A percentile compares a stretch with the other conserved stretches of the same genome.
Conservation (phyloP, 1,140 invertebrate species). For the Aphaenogaster rudis region DNA sequence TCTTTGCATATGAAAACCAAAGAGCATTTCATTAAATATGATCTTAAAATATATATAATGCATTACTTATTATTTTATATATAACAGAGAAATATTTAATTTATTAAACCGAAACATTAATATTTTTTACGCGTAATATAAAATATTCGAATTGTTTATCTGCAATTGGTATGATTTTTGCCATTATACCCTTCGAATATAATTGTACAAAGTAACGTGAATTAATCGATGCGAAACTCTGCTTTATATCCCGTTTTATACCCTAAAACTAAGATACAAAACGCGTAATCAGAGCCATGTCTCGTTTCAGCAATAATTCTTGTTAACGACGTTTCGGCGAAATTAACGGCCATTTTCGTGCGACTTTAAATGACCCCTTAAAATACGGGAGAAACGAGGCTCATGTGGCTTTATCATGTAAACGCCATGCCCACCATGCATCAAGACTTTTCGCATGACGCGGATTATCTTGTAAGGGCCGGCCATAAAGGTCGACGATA, state of each 20-base stretch:
- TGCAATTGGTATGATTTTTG: not conserved
- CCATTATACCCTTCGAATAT: not conserved
- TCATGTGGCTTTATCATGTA: slow-evolving; percentile 67
- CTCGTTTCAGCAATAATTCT: slow-evolving; percentile 51
- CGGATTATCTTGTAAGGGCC: slow-evolving; percentile 74
- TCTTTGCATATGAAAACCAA: not conserved
- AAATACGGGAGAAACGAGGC: slow-evolving; percentile 37
- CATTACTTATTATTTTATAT: slow-evolving; percentile 7
- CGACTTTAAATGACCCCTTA: slow-evolving; percentile 61
- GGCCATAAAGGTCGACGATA: slow-evolving; percentile 71
- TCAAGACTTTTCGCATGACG: slow-evolving; percentile 59
- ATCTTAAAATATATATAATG: not conserved
- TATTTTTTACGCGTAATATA: not conserved
- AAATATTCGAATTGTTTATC: not conserved
- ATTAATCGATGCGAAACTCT: not conserved
- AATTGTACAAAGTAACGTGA: not conserved
- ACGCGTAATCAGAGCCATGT: not conserved
- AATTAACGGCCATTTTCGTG: slow-evolving; percentile 51
- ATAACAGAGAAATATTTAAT: slow-evolving; percentile 18
- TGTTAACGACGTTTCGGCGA: slow-evolving; percentile 50
- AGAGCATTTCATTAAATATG: slow-evolving; percentile 17
- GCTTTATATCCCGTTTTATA: not conserved
- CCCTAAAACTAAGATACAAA: not conserved
- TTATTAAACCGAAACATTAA: not conserved
- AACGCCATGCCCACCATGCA: slow-evolving; percentile 60